Base-by-base conservation (phyloP, 2,888 invertebrate genomes). In the Pyrochroa serraticornis region DNA sequence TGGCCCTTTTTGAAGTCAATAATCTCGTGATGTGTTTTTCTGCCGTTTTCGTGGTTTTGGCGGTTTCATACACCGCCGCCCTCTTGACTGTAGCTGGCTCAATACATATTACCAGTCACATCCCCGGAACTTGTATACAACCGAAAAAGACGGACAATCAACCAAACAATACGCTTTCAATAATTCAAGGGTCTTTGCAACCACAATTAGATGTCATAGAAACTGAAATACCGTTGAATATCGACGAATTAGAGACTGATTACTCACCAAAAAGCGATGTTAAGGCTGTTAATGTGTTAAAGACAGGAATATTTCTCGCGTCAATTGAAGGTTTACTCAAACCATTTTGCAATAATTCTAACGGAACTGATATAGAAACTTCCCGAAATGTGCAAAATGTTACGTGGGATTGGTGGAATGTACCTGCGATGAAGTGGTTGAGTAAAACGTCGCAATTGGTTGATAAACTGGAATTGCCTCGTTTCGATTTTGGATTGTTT, bases 71-170 rank as follows among this genome's bases (percentile, higher is more conserved):
- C 71, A 77, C 85, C 6, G 84, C 85, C 3, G 77, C 86, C 38
- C 70, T 88, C 37, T 72, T 86, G 34, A 85, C 87, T 2, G 75
- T 89, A 38, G 68, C 87, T 41, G 85, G 85, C 31, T 86, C 88
- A n/a, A 73, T 84, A 59, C 81, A 80, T 63, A 73, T 84, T 61
- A 81, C 80, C 39, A 82, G 82, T 62, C 80, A 82, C 64, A 75
- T 84, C 61, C 82, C 83, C 3, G 83, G 83, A 35, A 82, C 80
- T 39, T 75, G 77, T 45, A 71, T 82, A 6, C 70, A 72, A 44
- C 37, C 52, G 9, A 66, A 60, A 47, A 48, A 58, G 57, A 44
- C 51, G 6, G 60, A 60, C 32, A 52, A 32, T 55, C 34, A 44
- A 14, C 10, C 22, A 35, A 48, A 56, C 1, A 7, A 13, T 10